Base-by-base conservation (phyloP, 2,888 invertebrate species). In the Mesochorus sp. region DNA sequence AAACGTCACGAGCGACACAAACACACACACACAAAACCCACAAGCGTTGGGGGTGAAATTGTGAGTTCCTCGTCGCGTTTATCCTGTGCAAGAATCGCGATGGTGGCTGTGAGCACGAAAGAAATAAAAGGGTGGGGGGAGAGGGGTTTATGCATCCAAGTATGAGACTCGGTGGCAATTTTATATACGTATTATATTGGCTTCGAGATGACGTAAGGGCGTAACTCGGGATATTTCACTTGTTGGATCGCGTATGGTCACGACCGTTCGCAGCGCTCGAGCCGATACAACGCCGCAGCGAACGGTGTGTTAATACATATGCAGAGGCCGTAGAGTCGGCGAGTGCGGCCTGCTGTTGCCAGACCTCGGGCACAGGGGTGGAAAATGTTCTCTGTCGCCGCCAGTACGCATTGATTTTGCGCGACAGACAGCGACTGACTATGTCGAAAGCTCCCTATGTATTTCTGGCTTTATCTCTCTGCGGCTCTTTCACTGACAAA, bases 401-500 rank as follows among this genome's bases (percentile, higher is more conserved):
- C 82, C 84, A 64, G 68, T 74, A 86, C 88, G 89, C 89, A 89
- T 90, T 88, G 89, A 89, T 90, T 90, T 90, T 90, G 87, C 87
- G 83, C 89, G 86, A 88, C 89, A 89, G 88, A 87, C 88, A 86
- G 85, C 85, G 39, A 39, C 61, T 85, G 88, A 85, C 87, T 87
- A n/a, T n/a, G 87, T 88, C 88, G 85, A 88, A 78, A 83, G 84
- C 84, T 53, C n/a, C 2, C 12, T 12, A 14, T 21, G 24, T 39
- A 24, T 59, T 42, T 42, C n/a, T n/a, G 55, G 37, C 12, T 24
- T 42, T 61, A 34, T 49, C 31, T 37, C 37, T 37, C 12, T 12
- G 47, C 28, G 49, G 19, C 28, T 31, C 44, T 44, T 62, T 47
- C 31, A n/a, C n/a, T n/a, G 31, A 8, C 21, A 1, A 64, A 64